Base-by-base conservation (phyloP, 2,797 vertebrate genomes). In the Poeciliopsis gracilis region DNA sequence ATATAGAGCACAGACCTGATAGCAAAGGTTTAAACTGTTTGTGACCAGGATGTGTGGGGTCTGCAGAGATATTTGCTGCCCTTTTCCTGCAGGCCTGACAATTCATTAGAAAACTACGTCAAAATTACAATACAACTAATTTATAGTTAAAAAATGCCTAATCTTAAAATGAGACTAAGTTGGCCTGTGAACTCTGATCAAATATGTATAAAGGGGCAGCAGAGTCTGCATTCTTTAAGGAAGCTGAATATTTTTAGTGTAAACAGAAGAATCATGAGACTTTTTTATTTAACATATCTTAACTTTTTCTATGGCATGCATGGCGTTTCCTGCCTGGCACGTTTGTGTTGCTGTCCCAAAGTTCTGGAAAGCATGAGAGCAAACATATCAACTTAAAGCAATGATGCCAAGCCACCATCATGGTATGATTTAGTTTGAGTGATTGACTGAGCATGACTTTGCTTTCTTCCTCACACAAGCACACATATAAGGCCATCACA, bases 401-500 rank as follows among this genome's bases (percentile, higher is more conserved):
- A 23, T 55, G 72, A 71, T 46, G 18, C 76, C 16, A 1, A 28
- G 59, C 76, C 75, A 72, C 76, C 30, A 38, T 67, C 71, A 61
- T 80, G 36, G 36, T 36, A 18, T 72, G 79, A 86, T 90, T 90
- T 81, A 88, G 75, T 76, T 81, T 57, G 77, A 88, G 78, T 59
- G 78, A 82, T 71, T 20, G 76, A 84, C 49, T 47, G 78, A 89
- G 57, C 55, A 20, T 36, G 36, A 36, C 47, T 73, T 59, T 86
- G 76, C 79, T 67, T 77, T 77, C 51, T 45, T 70, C 38, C 46
- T 13, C 66, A 45, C 71, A 67, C 63, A 41, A 41, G 53, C 43
- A 46, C 74, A 90, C 74, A 85, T 83, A 76, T 71, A 74, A 59
- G n/a, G 77, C 86, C 84, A 78, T 92, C 90, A 84, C 83, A n/a